Percentiles rank a stretch among this genome's conserved stretches.
Evolutionary conservation across 2,888 invertebrate species (phyloP).

Genomic region (Drosophila yooni): DNA sequence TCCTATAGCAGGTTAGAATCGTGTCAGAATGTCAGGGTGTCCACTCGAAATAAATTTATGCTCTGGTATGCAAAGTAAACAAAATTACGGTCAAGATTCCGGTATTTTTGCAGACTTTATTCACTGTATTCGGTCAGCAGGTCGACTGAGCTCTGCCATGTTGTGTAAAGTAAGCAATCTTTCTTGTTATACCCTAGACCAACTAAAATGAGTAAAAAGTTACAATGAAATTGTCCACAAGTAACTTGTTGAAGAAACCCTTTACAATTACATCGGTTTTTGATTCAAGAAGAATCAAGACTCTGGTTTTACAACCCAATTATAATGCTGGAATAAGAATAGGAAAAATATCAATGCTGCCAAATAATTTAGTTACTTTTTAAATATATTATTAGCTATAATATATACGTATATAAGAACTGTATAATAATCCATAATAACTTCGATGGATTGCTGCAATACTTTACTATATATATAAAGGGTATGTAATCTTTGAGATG

Average conservation of each 20-base stretch:
- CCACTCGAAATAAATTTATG: not conserved
- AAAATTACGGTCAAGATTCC: not conserved
- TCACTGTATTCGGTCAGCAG: not conserved
- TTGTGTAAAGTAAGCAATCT: not conserved
- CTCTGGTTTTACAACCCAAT: not conserved
- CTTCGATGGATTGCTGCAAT: too few species aligned
- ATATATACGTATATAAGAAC: too few species aligned
- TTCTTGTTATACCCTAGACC: not conserved
- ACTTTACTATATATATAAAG: too few species aligned
- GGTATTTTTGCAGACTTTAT: not conserved
- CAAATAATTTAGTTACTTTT: not conserved
- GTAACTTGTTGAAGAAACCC: not conserved
- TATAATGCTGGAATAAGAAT: too few species aligned
- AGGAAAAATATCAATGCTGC: not conserved
- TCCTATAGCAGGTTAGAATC: not conserved
- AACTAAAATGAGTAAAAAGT: not conserved
- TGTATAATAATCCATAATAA: too few species aligned
- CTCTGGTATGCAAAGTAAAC: not conserved
- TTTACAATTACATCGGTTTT: not conserved
- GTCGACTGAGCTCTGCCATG: not conserved
- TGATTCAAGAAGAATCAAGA: not conserved
- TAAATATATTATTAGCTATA: too few species aligned
- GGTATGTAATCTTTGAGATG: not conserved
- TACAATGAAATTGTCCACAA: not conserved
- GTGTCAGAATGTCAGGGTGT: not conserved